Evolutionary conservation across 2,888 invertebrate genomes (phyloP).

Genomic region (Pachycephus smyrnensis): DNA sequence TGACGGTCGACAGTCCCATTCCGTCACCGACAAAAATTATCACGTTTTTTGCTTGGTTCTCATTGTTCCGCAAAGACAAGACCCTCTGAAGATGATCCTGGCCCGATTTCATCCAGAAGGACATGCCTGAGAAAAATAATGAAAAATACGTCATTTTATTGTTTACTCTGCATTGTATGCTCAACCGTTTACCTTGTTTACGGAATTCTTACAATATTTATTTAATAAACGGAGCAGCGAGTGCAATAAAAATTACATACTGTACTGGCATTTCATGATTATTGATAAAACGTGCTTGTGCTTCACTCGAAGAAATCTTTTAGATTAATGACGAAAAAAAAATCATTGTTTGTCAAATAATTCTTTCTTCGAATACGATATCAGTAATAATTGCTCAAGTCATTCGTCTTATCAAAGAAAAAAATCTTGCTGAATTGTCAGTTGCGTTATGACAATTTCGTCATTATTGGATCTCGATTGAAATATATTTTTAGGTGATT

Average conservation of each 20-base stretch:
- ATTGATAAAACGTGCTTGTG: background rate
- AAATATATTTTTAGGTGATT: background rate
- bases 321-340: background rate
- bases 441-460: background rate
- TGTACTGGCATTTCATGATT: background rate
- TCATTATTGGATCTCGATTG: background rate
- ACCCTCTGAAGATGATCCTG: constrained; percentile 58
- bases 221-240: background rate
- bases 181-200: background rate
- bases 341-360: background rate
- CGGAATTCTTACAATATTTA: background rate
- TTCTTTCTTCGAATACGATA: background rate
- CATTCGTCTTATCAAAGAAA: background rate
- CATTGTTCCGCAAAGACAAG: constrained; percentile 52
- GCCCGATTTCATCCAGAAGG: constrained; percentile 61
- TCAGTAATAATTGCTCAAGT: background rate
- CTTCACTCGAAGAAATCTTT: background rate
- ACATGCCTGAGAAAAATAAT: constrained; percentile 47
- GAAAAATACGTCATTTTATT: background rate
- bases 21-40: constrained; percentile 78
- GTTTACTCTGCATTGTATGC: background rate
- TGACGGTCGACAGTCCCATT: constrained; percentile 75
- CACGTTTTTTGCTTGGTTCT: constrained; percentile 72
- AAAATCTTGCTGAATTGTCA: background rate
- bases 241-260: background rate